These are phyloP conservation scores for Troides helena DNA, from an alignment of 2,888 invertebrate genomes.

Conservation along the genomic window DNA sequence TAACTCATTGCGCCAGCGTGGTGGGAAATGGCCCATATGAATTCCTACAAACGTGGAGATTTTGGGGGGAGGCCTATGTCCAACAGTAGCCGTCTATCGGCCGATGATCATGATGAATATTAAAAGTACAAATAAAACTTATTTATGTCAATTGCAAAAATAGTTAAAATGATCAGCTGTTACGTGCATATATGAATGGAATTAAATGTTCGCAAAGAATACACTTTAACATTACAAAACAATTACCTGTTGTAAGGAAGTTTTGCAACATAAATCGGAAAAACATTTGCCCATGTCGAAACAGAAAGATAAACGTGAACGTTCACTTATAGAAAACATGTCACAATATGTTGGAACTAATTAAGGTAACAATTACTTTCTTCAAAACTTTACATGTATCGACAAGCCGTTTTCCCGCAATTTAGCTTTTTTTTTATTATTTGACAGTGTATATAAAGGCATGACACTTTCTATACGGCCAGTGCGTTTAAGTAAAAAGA, in stretches of 20 bases:
- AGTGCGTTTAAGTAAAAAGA: neutral
- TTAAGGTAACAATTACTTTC: slow-evolving; percentile 47
- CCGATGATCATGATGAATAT: no score
- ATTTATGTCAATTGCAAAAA: no score
- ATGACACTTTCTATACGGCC: slow-evolving; percentile 1
- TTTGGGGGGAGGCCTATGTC: no score
- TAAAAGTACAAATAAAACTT: no score
- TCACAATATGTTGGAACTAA: slow-evolving; percentile 41
- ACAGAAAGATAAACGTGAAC: slow-evolving; percentile 39
- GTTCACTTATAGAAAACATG: slow-evolving; percentile 46
- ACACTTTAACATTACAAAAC: neutral
- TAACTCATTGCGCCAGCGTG: no score
- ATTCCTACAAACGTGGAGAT: no score
- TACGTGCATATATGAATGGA: no score
- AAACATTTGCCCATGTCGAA: slow-evolving; percentile 63
- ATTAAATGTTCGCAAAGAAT: no score
- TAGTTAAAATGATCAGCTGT: no score
- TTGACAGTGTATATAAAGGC: neutral
- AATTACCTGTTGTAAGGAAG: slow-evolving; percentile 48
- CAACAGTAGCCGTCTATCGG: no score
- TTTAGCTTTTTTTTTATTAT: neutral
- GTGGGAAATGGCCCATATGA: no score
- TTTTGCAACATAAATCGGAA: slow-evolving; percentile 51
- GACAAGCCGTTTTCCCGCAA: slow-evolving; percentile 11
- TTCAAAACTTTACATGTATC: slow-evolving; percentile 15